Conservation (phyloP, 1,140 invertebrate genomes). For the Sinella curviseta region DNA sequence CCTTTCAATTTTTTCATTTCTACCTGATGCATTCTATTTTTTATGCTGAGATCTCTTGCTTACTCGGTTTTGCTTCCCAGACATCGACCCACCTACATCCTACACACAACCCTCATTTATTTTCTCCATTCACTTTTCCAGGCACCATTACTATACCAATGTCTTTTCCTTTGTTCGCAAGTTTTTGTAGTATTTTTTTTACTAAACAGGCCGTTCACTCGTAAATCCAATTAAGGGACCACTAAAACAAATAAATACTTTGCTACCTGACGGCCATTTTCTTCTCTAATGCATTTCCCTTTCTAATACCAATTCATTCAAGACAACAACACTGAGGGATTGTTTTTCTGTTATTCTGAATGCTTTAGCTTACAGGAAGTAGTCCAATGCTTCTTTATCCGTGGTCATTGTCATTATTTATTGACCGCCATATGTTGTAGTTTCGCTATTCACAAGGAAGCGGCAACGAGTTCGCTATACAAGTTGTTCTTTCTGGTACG, state of each 20-base stretch:
- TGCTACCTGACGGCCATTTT: not conserved
- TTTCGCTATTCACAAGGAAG: no score
- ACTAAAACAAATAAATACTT: not conserved
- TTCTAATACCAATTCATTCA: not conserved
- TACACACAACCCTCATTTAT: no score
- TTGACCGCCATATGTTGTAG: not conserved
- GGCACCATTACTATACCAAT: no score
- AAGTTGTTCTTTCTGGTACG: no score
- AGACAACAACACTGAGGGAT: no score
- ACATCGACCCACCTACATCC: no score
- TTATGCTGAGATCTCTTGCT: no score
- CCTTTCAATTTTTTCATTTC: not conserved
- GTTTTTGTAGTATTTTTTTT: not conserved
- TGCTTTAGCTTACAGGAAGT: no score
- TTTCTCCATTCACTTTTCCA: no score
- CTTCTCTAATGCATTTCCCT: not conserved
- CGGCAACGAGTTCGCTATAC: no score
- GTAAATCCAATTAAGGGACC: slow-evolving; percentile 26
- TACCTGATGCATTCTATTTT: slow-evolving; percentile 6
- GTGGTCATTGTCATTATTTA: not conserved
- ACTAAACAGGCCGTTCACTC: slow-evolving; percentile 1
- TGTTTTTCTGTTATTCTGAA: no score
- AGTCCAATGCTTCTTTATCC: not conserved
- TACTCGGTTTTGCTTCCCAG: not conserved
- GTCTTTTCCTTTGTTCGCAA: no score